Evolutionary conservation across 1,140 invertebrate genomes (phyloP).

Genomic region (Schmidtea mediterranea): DNA sequence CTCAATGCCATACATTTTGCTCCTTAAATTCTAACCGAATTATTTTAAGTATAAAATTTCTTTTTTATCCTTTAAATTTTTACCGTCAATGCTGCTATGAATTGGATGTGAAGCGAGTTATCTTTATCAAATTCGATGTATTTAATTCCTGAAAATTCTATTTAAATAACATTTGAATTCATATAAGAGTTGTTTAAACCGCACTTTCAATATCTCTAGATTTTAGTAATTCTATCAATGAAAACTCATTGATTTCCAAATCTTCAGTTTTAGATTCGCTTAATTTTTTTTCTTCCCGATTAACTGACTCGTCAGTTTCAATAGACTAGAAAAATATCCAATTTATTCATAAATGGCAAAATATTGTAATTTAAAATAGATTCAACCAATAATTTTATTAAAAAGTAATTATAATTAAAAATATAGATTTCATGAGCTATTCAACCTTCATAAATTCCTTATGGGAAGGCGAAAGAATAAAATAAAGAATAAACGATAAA

Average conservation of each 20-base stretch:
- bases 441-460: no score
- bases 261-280: neutral
- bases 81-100: conserved; percentile 19
- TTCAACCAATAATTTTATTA: no score
- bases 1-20: conserved; percentile 23
- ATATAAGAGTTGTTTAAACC: no score
- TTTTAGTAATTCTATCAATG: neutral
- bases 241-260: no score
- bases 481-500: no score
- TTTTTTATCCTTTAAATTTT: conserved; percentile 7
- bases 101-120: conserved; percentile 24
- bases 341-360: no score
- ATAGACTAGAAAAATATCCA: conserved; percentile 10
- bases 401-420: no score
- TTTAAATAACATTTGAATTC: neutral
- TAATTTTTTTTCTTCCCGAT: neutral
- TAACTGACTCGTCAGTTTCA: conserved; percentile 7
- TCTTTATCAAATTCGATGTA: conserved; percentile 24
- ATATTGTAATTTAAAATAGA: no score
- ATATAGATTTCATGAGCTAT: no score
- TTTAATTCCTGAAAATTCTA: neutral
- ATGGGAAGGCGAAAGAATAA: no score
- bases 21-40: conserved; percentile 15
- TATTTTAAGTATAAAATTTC: conserved; percentile 11
- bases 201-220: neutral